Conservation (phyloP, 2,888 invertebrate species). For the Amphiduros pacificus region DNA sequence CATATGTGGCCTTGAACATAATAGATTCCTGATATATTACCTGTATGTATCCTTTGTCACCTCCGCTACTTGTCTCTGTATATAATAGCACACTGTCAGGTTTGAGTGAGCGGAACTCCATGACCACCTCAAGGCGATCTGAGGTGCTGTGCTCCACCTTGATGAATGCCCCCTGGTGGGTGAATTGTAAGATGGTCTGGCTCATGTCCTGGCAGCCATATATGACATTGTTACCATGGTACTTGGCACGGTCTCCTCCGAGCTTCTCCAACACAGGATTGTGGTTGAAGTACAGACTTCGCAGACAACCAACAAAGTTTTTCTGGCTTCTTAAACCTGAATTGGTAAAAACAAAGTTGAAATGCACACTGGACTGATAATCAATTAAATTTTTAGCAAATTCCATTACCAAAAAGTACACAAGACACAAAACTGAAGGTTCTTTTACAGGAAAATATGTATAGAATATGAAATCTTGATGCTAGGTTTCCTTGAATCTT, state of each 20-base stretch:
- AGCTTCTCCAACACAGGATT: conserved; percentile 87
- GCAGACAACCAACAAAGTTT: conserved; percentile 85
- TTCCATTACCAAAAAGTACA: too few species aligned
- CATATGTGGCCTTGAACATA: too few species aligned
- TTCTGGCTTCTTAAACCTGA: conserved; percentile 75
- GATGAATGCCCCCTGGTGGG: conserved; percentile 20
- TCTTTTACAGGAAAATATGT: too few species aligned
- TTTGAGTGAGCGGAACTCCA: conserved; percentile 23
- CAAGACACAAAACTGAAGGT: too few species aligned
- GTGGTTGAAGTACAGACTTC: conserved; percentile 91
- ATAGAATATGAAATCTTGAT: too few species aligned
- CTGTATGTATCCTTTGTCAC: conserved; percentile 18
- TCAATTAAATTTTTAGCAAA: background rate
- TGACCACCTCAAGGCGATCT: conserved; percentile 5
- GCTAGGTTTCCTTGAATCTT: too few species aligned
- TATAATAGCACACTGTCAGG: conserved; percentile 17
- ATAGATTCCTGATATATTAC: too few species aligned
- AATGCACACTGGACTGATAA: background rate
- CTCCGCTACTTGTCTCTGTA: conserved; percentile 11
- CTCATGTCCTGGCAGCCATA: conserved; percentile 22
- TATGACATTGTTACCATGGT: conserved; percentile 27
- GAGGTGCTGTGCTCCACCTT: conserved; percentile 13
- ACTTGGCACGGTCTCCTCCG: conserved; percentile 74
- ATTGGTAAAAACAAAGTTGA: conserved; percentile 13
- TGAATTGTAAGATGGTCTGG: conserved; percentile 22